A percentile compares a stretch with the other conserved stretches of the same genome.
These are phyloP conservation scores for Diaprepes abbreviatus DNA, from an alignment of 2,888 invertebrate genomes.

Conservation along the genomic window DNA sequence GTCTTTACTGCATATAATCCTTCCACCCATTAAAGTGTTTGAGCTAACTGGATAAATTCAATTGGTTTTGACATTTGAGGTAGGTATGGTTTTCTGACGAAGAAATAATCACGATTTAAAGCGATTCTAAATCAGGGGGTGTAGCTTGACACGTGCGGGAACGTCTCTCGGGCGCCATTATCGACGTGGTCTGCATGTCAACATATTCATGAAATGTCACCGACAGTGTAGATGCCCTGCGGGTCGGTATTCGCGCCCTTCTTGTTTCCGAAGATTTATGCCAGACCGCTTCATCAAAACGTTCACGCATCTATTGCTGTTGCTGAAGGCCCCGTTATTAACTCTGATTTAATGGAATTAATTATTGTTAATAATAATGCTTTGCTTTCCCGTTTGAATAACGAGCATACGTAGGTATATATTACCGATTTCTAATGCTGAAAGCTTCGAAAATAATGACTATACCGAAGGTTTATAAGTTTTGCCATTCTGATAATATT, in stretches of 20 bases:
- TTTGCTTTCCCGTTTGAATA: neutral
- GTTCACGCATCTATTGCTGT: constrained; percentile 46
- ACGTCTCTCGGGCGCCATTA: constrained; percentile 47
- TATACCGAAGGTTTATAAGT: too few relatives aligned
- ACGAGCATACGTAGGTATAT: too few relatives aligned
- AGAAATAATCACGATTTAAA: constrained; percentile 49
- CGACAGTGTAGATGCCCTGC: constrained; percentile 45
- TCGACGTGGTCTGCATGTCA: constrained; percentile 51
- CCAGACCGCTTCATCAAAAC: constrained; percentile 43
- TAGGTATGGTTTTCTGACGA: constrained; percentile 42
- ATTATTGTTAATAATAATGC: constrained; percentile 44
- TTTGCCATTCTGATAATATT: too few relatives aligned
- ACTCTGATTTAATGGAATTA: constrained; percentile 51
- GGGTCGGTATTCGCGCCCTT: constrained; percentile 48
- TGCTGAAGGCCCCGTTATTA: constrained; percentile 45
- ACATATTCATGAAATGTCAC: constrained; percentile 51
- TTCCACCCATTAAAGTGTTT: too few relatives aligned
- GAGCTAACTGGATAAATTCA: neutral
- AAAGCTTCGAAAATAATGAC: too few relatives aligned
- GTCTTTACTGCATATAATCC: too few relatives aligned
- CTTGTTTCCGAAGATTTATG: constrained; percentile 49
- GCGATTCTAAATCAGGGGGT: constrained; percentile 42
- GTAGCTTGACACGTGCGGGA: constrained; percentile 43
- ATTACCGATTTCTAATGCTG: too few relatives aligned
- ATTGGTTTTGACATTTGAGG: constrained; percentile 48